Conservation (phyloP, 2,797 vertebrate genomes). For the Octomys mimax region DNA sequence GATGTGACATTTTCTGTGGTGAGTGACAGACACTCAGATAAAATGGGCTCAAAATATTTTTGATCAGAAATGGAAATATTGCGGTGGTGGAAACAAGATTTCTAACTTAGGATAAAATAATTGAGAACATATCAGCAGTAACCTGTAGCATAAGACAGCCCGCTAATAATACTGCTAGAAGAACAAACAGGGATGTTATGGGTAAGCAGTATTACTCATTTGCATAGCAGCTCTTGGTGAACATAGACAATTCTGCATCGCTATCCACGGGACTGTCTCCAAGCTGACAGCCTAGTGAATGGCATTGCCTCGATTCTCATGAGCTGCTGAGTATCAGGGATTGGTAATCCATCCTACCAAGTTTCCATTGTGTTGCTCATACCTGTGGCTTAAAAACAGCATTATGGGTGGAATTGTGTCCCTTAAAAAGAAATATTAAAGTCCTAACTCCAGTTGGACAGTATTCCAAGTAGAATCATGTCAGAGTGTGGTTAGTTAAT, state of each 20-base stretch:
- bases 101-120: conserved; percentile 26
- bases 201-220: background rate
- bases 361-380: background rate
- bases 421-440: background rate
- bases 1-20: conserved; percentile 36
- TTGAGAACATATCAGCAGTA: background rate
- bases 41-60: conserved; percentile 31
- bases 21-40: conserved; percentile 52
- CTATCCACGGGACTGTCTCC: background rate
- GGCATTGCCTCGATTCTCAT: background rate
- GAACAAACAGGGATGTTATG: background rate
- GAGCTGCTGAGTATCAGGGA: background rate
- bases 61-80: background rate
- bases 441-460: background rate
- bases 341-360: background rate
- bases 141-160: background rate
- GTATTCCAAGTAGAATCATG: background rate
- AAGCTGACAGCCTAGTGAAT: background rate
- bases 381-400: conserved; percentile 1
- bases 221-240: background rate
- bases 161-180: background rate
- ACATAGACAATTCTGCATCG: background rate
- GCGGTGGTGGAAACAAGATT: background rate
- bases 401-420: background rate
- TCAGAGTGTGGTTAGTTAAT: background rate